Percentiles rank a stretch among this genome's conserved stretches.
Evolutionary conservation across 1,140 invertebrate genomes (phyloP).

Genomic region (Pseudomyrmex flavicornis): DNA sequence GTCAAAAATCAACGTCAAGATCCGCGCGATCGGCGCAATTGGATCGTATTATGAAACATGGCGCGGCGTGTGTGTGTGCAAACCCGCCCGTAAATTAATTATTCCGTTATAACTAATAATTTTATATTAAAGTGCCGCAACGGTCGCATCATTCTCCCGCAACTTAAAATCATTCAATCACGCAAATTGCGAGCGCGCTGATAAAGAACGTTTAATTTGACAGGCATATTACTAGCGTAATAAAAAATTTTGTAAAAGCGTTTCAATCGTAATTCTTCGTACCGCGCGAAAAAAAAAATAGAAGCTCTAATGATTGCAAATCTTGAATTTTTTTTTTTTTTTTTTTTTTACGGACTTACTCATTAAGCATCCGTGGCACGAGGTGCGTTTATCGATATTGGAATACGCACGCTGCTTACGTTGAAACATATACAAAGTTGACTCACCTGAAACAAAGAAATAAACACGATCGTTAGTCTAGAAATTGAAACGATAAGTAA

Average conservation of each 20-base stretch:
- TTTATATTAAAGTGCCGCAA: slow-evolving; percentile 33
- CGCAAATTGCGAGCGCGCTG: slow-evolving; percentile 46
- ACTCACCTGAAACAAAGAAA: slow-evolving; percentile 69
- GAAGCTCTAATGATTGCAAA: slow-evolving; percentile 19
- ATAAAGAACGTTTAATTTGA: slow-evolving; percentile 58
- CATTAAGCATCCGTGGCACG: not conserved
- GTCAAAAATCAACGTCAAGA: slow-evolving; percentile 32
- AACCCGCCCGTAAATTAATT: slow-evolving; percentile 56
- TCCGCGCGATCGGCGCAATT: not conserved
- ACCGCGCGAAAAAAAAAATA: slow-evolving; percentile 12
- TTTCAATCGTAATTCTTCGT: slow-evolving; percentile 27
- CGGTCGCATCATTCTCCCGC: slow-evolving; percentile 13
- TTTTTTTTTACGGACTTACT: slow-evolving; percentile 20
- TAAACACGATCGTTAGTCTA: slow-evolving; percentile 61
- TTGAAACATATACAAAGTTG: slow-evolving; percentile 61
- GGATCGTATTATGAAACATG: slow-evolving; percentile 52
- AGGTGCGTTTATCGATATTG: not conserved
- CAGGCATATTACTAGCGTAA: slow-evolving; percentile 27
- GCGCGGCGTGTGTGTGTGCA: not conserved
- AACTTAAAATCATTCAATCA: slow-evolving; percentile 61
- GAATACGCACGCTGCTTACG: not conserved
- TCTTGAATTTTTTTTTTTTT: slow-evolving; percentile 31
- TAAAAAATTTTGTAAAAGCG: slow-evolving; percentile 46
- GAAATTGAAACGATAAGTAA: slow-evolving; percentile 27
- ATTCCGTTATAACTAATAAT: slow-evolving; percentile 52